Conservation (phyloP, 2,888 invertebrate species). For the Drosophila merina region DNA sequence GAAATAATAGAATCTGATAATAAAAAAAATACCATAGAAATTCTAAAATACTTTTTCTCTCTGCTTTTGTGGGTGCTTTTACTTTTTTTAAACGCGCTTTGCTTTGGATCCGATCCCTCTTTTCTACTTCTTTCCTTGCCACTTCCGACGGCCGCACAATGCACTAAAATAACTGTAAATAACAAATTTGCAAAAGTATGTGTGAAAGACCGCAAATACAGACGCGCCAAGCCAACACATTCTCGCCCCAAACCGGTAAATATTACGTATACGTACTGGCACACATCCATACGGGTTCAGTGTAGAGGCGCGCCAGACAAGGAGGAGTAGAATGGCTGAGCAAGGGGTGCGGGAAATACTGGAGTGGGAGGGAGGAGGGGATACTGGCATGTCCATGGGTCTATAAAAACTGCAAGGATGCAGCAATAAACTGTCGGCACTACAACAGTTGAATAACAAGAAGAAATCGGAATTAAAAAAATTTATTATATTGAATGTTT, state of each 20-base stretch:
- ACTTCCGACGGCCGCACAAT: constrained; percentile 56
- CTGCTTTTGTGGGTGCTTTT: constrained; percentile 1
- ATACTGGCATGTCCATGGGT: constrained; percentile 52
- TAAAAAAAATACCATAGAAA: background rate
- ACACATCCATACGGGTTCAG: constrained; percentile 43
- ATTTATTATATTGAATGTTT: background rate
- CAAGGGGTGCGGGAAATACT: background rate
- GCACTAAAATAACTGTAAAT: constrained; percentile 80
- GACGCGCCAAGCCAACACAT: constrained; percentile 44
- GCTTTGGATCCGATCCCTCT: constrained; percentile 20
- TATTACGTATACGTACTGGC: constrained; percentile 43
- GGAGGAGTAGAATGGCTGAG: background rate
- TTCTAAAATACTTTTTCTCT: background rate
- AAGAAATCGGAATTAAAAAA: constrained; percentile 49
- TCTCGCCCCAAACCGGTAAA: constrained; percentile 25
- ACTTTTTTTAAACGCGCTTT: constrained; percentile 20
- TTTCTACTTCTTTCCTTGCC: constrained; percentile 45
- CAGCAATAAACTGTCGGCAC: constrained; percentile 71
- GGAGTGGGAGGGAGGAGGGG: constrained; percentile 1
- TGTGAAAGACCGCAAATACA: constrained; percentile 44
- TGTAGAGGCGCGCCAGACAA: constrained; percentile 59
- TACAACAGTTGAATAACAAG: constrained; percentile 41
- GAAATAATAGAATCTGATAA: background rate
- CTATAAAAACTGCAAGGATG: constrained; percentile 77
- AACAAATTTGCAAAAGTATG: constrained; percentile 77